Conservation (phyloP, 2,888 invertebrate species). For the Spatulosminthurus flaviceps region DNA sequence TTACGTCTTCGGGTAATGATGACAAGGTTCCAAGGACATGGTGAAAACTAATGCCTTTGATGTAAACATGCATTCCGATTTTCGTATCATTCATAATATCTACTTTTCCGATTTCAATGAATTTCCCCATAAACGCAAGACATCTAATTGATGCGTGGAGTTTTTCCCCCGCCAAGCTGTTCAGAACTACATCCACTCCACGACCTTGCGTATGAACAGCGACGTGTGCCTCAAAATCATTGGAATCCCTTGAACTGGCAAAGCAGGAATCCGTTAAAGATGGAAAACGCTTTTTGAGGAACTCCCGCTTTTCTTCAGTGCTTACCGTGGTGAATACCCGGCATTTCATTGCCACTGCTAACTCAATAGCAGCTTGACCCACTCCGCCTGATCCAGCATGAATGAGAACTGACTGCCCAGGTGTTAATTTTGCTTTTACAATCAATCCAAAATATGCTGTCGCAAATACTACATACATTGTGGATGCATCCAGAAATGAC, state of each 20-base stretch:
- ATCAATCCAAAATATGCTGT: conserved; percentile 73
- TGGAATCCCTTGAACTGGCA: conserved; percentile 73
- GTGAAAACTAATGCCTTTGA: conserved; percentile 76
- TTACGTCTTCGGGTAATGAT: conserved; percentile 69
- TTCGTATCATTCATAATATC: conserved; percentile 77
- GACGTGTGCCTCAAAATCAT: conserved; percentile 69
- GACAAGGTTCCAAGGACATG: too few relatives aligned
- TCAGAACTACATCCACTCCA: conserved; percentile 71
- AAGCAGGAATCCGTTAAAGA: conserved; percentile 74
- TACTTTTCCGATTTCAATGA: conserved; percentile 87
- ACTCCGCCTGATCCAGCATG: conserved; percentile 77
- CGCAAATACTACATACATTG: too few relatives aligned
- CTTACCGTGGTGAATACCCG: conserved; percentile 78
- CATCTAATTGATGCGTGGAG: conserved; percentile 70
- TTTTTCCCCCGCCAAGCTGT: conserved; percentile 71
- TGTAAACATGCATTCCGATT: conserved; percentile 74
- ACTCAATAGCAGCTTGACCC: conserved; percentile 79
- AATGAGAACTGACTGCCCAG: conserved; percentile 68
- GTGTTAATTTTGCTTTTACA: conserved; percentile 69
- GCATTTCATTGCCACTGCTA: conserved; percentile 74
- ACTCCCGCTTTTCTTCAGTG: conserved; percentile 82
- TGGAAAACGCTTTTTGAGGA: conserved; percentile 87
- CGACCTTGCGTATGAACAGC: conserved; percentile 68
- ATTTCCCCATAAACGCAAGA: conserved; percentile 73
- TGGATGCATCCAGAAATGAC: conserved; percentile 73